These are phyloP conservation scores for Calidris pygmaea DNA, from an alignment of 2,113 vertebrate genomes.

Conservation along the genomic window DNA sequence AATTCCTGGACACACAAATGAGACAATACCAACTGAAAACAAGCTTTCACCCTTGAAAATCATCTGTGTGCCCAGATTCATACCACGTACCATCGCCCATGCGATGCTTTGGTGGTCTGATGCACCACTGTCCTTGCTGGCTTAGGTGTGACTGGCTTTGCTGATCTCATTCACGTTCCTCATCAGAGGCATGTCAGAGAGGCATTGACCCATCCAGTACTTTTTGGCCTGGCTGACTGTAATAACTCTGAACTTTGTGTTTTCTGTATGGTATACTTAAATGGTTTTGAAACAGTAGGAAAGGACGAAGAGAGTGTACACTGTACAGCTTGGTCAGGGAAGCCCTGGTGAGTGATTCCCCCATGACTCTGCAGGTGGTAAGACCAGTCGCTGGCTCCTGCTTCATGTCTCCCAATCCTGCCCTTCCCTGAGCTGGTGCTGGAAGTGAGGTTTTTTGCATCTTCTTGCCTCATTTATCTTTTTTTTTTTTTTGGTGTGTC, in stretches of 20 bases:
- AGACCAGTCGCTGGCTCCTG: background rate
- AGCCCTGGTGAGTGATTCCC: background rate
- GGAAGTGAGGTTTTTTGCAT: background rate
- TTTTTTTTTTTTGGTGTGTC: background rate
- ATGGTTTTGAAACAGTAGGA: background rate
- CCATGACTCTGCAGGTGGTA: background rate
- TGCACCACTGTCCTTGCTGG: background rate
- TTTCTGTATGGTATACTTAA: background rate
- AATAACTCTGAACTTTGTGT: constrained; percentile 3
- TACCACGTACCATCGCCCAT: background rate
- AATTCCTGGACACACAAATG: background rate
- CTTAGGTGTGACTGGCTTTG: background rate
- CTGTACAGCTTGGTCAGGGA: background rate
- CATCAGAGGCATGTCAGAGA: background rate
- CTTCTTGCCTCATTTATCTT: background rate
- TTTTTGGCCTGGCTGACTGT: background rate
- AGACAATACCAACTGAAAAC: background rate
- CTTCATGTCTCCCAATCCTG: background rate
- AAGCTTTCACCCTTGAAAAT: background rate
- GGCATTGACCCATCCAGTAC: background rate
- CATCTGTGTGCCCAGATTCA: background rate
- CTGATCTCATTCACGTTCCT: background rate
- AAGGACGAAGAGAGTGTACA: background rate
- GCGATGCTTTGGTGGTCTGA: background rate
- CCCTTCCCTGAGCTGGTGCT: background rate